These are phyloP conservation scores for Orbicella faveolata DNA, from an alignment of 64 coral and sea anemone genomes.

Conservation along the genomic window DNA sequence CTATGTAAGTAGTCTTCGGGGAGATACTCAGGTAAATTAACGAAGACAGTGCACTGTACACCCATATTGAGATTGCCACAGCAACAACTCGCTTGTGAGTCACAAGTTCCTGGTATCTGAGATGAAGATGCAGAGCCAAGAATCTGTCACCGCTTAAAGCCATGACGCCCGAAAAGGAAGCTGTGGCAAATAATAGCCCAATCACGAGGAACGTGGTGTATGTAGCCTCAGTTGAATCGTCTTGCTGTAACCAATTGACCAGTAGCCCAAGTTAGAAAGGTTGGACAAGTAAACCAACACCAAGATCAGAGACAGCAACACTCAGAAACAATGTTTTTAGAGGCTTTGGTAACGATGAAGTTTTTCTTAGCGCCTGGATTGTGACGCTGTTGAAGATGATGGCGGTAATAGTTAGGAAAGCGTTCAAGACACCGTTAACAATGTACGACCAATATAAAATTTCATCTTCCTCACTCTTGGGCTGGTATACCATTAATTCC, in stretches of 20 bases:
- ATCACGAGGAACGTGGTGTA: not conserved
- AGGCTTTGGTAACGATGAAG: not conserved
- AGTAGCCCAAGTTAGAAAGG: not conserved
- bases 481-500: not conserved
- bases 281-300: not conserved
- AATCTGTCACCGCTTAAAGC: not conserved
- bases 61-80: not conserved
- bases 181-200: not conserved
- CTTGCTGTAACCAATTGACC: not conserved
- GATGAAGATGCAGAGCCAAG: not conserved
- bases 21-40: not conserved
- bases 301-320: not conserved
- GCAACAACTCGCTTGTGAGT: not conserved
- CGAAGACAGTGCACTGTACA: not conserved
- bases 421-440: not conserved
- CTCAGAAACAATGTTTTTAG: not conserved
- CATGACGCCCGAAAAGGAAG: not conserved
- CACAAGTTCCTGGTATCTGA: not conserved
- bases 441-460: not conserved
- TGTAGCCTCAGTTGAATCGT: not conserved
- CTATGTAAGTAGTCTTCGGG: not conserved
- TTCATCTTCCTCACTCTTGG: not conserved
- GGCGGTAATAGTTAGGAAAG: not conserved
- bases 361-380: not conserved
- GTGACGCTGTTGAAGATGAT: not conserved